Evolutionary conservation across 1,140 invertebrate species (phyloP).

Genomic region (Heliothis virescens): DNA sequence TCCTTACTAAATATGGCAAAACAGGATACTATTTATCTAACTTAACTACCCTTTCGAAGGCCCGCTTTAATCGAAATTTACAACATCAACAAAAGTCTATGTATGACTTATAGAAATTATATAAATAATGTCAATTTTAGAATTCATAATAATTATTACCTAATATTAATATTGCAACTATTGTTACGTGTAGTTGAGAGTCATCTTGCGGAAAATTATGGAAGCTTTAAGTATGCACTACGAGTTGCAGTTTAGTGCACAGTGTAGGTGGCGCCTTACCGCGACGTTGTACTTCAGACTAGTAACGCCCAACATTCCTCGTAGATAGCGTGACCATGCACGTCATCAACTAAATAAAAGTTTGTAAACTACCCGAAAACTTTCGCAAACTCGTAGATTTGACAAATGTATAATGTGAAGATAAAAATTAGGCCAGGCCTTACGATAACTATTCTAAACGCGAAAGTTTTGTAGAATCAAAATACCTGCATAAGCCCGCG

Average conservation of each 20-base stretch:
- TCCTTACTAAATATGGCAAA: conserved; percentile 32
- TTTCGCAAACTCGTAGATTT: background rate
- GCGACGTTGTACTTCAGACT: background rate
- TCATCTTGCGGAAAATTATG: background rate
- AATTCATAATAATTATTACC: background rate
- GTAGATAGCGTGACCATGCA: background rate
- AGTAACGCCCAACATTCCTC: conserved; percentile 3
- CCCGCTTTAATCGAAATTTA: background rate
- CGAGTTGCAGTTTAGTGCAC: background rate
- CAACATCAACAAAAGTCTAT: background rate
- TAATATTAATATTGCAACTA: background rate
- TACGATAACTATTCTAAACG: background rate
- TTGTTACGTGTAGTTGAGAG: background rate
- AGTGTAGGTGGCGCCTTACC: background rate
- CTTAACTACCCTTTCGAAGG: background rate
- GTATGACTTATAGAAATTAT: background rate
- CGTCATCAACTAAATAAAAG: background rate
- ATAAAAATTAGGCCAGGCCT: conserved; percentile 14
- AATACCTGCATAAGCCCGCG: conserved; percentile 8
- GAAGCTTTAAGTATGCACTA: background rate
- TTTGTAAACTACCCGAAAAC: conserved; percentile 2
- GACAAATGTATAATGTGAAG: background rate
- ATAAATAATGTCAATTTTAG: background rate
- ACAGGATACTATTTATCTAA: conserved; percentile 3
- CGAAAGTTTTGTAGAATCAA: conserved; percentile 28